phyloP scores from a whole-genome alignment of 2,797 vertebrate species.

The Pipistrellus pygmaeus region DNA sequence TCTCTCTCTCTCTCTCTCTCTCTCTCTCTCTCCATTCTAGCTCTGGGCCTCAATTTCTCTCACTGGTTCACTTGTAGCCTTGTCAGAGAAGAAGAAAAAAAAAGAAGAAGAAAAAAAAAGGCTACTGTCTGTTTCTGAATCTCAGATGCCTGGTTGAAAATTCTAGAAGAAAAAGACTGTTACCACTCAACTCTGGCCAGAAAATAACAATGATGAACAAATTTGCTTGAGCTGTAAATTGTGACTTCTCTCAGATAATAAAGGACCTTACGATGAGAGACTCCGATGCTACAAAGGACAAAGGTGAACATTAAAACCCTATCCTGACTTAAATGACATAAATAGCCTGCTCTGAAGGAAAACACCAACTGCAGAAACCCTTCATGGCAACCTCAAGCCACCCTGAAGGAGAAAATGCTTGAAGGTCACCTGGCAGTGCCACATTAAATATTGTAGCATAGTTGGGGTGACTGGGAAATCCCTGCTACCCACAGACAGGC shows the following conservation, averaged over 20 bases:
- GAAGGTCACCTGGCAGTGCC: background rate
- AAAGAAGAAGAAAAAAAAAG: background rate
- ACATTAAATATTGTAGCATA: conserved; percentile 3
- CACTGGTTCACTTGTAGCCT: background rate
- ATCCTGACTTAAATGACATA: background rate
- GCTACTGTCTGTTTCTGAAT: background rate
- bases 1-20: background rate
- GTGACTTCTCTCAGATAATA: background rate
- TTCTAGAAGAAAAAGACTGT: background rate
- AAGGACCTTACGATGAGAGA: background rate
- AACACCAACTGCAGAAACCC: background rate
- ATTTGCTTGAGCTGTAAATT: background rate
- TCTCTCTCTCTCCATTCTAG: background rate
- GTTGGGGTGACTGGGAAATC: conserved; percentile 17
- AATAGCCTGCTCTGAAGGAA: background rate
- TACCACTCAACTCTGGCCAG: background rate
- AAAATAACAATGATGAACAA: background rate
- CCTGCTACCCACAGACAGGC: conserved; percentile 38
- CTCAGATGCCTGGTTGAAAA: conserved; percentile 24
- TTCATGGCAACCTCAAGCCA: background rate
- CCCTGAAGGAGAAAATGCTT: conserved; percentile 21
- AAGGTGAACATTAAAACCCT: background rate
- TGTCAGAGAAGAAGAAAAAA: background rate
- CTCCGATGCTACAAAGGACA: background rate
- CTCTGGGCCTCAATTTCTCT: background rate